Evolutionary conservation across 1,140 invertebrate species (phyloP).

Genomic region (Micrasema longulum): DNA sequence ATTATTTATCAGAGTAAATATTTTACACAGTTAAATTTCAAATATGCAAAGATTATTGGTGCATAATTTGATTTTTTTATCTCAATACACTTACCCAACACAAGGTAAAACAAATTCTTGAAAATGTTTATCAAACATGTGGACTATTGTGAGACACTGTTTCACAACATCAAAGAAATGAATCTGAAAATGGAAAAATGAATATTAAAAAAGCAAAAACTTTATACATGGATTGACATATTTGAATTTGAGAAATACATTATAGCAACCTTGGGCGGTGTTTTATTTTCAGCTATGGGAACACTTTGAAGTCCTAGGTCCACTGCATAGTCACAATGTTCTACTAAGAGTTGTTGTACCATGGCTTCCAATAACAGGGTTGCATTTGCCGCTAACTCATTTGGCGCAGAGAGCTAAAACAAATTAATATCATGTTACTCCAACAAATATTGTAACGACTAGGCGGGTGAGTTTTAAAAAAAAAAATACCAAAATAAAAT

Average conservation of each 20-base stretch:
- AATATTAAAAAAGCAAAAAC: too few species aligned
- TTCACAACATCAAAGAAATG: conserved; percentile 96
- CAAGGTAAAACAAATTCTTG: conserved; percentile 90
- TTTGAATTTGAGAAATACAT: too few species aligned
- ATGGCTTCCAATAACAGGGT: conserved; percentile 89
- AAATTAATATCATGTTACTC: too few species aligned
- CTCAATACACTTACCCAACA: conserved; percentile 82
- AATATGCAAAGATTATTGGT: too few species aligned
- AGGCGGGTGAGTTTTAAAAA: too few species aligned
- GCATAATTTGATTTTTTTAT: too few species aligned
- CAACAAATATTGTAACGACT: too few species aligned
- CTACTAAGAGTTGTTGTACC: conserved; percentile 86
- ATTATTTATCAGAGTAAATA: too few species aligned
- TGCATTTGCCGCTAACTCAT: conserved; percentile 85
- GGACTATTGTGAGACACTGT: conserved; percentile 96
- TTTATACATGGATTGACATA: too few species aligned
- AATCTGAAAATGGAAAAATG: conserved; percentile 69
- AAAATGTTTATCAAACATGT: conserved; percentile 95
- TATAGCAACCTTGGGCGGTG: conserved; percentile 76
- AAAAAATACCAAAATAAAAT: too few species aligned
- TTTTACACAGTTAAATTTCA: too few species aligned
- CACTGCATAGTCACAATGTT: conserved; percentile 96
- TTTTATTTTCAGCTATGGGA: conserved; percentile 89
- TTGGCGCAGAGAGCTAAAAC: conserved; percentile 80
- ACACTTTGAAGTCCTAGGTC: conserved; percentile 93